These are phyloP conservation scores for Serrognathus titanus DNA, from an alignment of 2,888 invertebrate genomes.

Conservation along the genomic window DNA sequence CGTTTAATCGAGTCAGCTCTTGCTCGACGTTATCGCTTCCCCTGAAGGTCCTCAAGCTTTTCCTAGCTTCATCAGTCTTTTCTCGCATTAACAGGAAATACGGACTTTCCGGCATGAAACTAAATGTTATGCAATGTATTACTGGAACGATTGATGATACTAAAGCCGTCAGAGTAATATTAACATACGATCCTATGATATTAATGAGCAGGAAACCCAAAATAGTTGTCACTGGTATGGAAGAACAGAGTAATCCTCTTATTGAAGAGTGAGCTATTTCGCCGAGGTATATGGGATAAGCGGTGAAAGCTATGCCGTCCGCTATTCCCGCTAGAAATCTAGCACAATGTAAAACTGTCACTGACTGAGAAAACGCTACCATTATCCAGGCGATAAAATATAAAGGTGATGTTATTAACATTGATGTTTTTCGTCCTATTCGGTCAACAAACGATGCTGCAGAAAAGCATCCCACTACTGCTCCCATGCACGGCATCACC, in stretches of 20 bases:
- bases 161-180: slow-evolving; percentile 52
- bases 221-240: slow-evolving; percentile 56
- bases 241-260: slow-evolving; percentile 57
- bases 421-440: slow-evolving; percentile 61
- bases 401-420: slow-evolving; percentile 60
- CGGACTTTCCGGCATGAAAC: slow-evolving; percentile 60
- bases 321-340: slow-evolving; percentile 61
- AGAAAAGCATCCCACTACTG: slow-evolving; percentile 59
- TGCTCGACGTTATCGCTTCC: slow-evolving; percentile 51
- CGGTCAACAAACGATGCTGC: slow-evolving; percentile 63
- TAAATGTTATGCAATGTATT: slow-evolving; percentile 48
- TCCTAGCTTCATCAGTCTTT: slow-evolving; percentile 48
- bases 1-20: slow-evolving; percentile 38
- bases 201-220: slow-evolving; percentile 55
- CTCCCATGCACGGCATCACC: slow-evolving; percentile 63
- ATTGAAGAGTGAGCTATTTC: slow-evolving; percentile 59
- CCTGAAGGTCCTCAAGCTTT: slow-evolving; percentile 50
- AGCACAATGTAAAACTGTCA: slow-evolving; percentile 54
- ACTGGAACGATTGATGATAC: slow-evolving; percentile 50
- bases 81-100: slow-evolving; percentile 49
- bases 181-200: slow-evolving; percentile 48
- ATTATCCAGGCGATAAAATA: slow-evolving; percentile 62
- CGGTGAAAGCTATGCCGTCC: slow-evolving; percentile 46
- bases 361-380: slow-evolving; percentile 57
- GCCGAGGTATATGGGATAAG: slow-evolving; percentile 58